Evolutionary conservation across 2,797 vertebrate genomes (phyloP), one percentile per base, ranked within the genome.

Genomic region (Pseudocheirus occidentalis): DNA sequence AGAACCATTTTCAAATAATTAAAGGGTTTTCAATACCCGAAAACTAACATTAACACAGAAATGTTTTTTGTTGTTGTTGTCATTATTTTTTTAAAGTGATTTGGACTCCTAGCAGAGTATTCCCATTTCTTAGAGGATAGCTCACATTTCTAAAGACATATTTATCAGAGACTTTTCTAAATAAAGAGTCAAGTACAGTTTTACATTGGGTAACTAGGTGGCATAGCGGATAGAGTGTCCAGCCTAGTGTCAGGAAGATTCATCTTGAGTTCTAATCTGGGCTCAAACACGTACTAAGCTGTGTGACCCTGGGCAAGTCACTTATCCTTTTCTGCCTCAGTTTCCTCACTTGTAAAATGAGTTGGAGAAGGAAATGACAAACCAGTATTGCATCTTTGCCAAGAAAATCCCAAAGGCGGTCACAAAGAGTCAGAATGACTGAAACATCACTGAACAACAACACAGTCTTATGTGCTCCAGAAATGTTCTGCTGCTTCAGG

Each of bases 1-100:
- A 57, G 59, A 40, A 46, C 53, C 31, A 21, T 96, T 92, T 89
- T 59, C 58, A 92, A 92, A 87, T 92, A 29, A 81, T 91, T 90
- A 94, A 96, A 53, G 50, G 54, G 50, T 90, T 90, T 90, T 55
- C 90, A 55, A 55, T 53, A 55, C 90, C 54, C n/a, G 90, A 90
- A 90, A 90, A 90, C 55, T 91, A n/a, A 31, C 55, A 87, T 57
- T 93, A 58, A 90, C 57, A 89, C 11, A 55, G 55, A 50, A 93
- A 0, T 62, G 57, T 58, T 58, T 29, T 29, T 56, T 56, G 55
- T 55, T 56, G 16, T 56, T 29, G 27, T 62, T 62, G 28, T 31
- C 13, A 11, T 54, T 54, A 16, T 46, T 87, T 46, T 73, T 73
- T 40, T 87, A 1, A 87, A 50, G 40, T 87, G 73, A 87, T 87